phyloP scores from a whole-genome alignment of 2,797 vertebrate species.

The Ataeniobius toweri region DNA sequence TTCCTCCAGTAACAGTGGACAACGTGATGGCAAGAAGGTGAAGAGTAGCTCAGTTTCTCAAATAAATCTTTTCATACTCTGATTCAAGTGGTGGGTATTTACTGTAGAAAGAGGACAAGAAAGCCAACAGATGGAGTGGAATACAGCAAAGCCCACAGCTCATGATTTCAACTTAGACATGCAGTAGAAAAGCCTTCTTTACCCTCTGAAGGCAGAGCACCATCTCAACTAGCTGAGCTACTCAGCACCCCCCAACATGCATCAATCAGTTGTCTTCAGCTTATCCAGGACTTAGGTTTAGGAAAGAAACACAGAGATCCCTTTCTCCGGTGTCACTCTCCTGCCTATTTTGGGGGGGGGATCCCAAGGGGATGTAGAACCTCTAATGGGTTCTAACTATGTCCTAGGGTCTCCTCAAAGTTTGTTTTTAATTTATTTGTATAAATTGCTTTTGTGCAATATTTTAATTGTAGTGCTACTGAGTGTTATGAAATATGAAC shows the following conservation, averaged over 20 bases:
- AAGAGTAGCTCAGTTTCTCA: not conserved
- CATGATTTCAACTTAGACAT: not conserved
- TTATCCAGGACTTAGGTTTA: not conserved
- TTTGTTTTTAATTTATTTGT: not conserved
- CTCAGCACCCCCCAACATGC: not conserved
- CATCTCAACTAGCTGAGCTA: not conserved
- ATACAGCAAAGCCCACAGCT: not conserved
- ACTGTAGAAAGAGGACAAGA: not conserved
- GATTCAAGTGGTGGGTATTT: not conserved
- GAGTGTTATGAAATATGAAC: too few species aligned
- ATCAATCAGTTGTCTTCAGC: not conserved
- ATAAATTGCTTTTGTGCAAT: not conserved
- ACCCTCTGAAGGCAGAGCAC: not conserved
- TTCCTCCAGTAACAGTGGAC: slow-evolving; percentile 2
- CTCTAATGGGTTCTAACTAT: not conserved
- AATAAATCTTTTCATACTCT: not conserved
- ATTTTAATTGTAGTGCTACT: too few species aligned
- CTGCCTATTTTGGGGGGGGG: not conserved
- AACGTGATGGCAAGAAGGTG: not conserved
- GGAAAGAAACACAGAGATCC: not conserved
- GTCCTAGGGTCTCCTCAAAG: not conserved
- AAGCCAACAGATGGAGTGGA: not conserved
- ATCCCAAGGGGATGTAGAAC: not conserved
- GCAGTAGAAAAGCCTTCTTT: not conserved
- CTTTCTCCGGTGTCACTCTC: not conserved